Base-by-base conservation (phyloP, 1,140 invertebrate genomes). In the Aphidius gifuensis region DNA sequence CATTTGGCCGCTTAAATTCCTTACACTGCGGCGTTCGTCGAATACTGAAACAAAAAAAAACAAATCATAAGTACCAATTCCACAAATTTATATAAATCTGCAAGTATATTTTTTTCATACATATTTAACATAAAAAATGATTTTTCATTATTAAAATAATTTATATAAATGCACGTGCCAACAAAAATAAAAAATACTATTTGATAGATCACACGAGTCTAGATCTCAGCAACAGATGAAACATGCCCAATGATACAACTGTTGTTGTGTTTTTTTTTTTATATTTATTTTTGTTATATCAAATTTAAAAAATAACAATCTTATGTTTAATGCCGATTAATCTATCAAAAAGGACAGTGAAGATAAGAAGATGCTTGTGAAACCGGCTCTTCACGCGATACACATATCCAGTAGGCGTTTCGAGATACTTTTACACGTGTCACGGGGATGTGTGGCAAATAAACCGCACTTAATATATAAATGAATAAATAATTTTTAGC, bases 321-420 rank as follows among this genome's bases (percentile, higher is more conserved):
- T 65, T 64, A 68, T 64, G 43, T 66, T 58, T 65, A 71, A 74
- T 68, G 70, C 66, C 71, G 71, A 75, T 75, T 75, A 75, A 75
- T 75, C 74, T 70, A 75, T 75, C 73, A 72, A 68, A 38, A 61
- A 54, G 60, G 60, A 42, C 48, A 69, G 69, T 50, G 42, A 40
- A 66, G 61, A 66, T 62, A 65, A 62, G 60, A 58, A 23, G 57
- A 47, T n/a, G 48, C 44, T 16, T 44, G 32, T 16, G 40, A 46
- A 61, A 58, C 58, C 44, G 57, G 64, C 49, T 60, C 45, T 57
- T 49, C 44, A 45, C 45, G 48, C 63, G 58, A 60, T 56, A 16
- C 16, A 16, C 16, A 64, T 48, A n/a, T n/a, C 48, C 51, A 43
- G 39, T 62, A 62, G 55, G 55, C 48, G 54, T 61, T 40, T 50